Conservation (phyloP, 2,888 invertebrate genomes). For the Allolobophora icterica region DNA sequence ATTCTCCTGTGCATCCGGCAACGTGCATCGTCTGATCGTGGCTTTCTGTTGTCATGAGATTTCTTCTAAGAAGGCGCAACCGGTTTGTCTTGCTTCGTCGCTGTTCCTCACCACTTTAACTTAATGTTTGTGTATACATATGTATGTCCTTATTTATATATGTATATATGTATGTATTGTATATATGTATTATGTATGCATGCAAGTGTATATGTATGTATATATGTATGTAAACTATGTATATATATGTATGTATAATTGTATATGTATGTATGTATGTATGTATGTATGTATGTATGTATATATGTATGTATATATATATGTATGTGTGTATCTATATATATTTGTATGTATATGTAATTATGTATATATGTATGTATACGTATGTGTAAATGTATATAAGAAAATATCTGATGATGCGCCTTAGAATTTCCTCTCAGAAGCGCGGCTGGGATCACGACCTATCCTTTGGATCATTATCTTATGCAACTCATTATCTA, state of each 20-base stretch:
- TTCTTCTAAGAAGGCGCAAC: no score
- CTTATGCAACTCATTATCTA: no score
- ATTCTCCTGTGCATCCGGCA: no score
- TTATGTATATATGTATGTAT: not conserved
- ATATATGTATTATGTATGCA: not conserved
- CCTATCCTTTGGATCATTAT: no score
- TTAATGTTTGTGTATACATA: not conserved
- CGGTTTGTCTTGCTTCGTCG: no score
- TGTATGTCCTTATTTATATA: not conserved
- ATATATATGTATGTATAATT: not conserved
- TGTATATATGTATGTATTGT: not conserved
- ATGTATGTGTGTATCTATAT: not conserved
- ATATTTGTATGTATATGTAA: no score
- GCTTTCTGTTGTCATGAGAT: no score
- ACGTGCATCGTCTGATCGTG: no score
- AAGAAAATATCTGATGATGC: no score
- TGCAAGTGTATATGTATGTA: not conserved
- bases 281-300: not conserved
- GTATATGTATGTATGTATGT: not conserved
- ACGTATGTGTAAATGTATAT: not conserved
- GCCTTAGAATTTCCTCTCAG: no score
- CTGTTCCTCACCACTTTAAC: no score
- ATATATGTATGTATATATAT: not conserved
- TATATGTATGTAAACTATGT: not conserved
- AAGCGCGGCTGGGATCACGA: no score